Conservation (phyloP, 2,888 invertebrate species). For the Resseliella maxima region DNA sequence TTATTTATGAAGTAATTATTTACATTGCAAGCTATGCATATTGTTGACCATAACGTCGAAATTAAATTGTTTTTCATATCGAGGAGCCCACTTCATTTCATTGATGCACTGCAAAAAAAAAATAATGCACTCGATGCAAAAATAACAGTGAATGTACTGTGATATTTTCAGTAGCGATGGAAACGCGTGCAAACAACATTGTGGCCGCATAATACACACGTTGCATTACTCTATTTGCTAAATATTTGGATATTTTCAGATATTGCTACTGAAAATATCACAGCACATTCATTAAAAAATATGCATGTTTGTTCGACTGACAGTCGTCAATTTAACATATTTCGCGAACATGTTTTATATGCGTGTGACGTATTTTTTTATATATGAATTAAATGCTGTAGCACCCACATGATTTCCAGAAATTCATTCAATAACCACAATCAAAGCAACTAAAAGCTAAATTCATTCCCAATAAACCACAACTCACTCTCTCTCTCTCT, state of each 20-base stretch:
- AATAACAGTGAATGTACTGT: not conserved
- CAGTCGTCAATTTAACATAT: conserved; percentile 19
- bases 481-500: not conserved
- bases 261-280: too few relatives aligned
- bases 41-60: not conserved
- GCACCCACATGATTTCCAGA: conserved; percentile 36
- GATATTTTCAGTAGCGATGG: not conserved
- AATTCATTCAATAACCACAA: conserved; percentile 28
- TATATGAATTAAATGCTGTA: conserved; percentile 43
- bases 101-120: not conserved
- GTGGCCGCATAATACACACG: too few relatives aligned
- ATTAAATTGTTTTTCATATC: conserved; percentile 14
- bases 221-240: too few relatives aligned
- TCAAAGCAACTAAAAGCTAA: conserved; percentile 43
- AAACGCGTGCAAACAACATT: too few relatives aligned
- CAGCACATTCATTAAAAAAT: not conserved
- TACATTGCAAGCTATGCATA: not conserved
- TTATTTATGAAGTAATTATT: conserved; percentile 19
- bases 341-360: not conserved
- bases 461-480: not conserved
- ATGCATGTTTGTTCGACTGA: not conserved
- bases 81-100: not conserved
- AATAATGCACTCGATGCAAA: too few relatives aligned
- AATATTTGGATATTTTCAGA: too few relatives aligned
- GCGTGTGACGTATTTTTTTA: not conserved